These are phyloP conservation scores for Podilymbus podiceps DNA, from an alignment of 2,113 vertebrate genomes.

Conservation along the genomic window DNA sequence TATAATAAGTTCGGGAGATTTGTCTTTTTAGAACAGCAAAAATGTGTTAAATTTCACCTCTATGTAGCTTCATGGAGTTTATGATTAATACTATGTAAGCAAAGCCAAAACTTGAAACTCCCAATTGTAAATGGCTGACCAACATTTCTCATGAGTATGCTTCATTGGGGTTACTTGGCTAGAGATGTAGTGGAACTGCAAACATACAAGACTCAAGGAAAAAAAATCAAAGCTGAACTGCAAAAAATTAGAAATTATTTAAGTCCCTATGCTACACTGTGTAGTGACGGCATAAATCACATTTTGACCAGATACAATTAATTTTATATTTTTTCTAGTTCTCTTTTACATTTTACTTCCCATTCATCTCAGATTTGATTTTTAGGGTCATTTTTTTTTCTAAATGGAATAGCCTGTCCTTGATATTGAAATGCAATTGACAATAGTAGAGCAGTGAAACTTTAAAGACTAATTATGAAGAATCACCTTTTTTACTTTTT, in stretches of 20 bases:
- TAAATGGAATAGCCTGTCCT: constrained; percentile 21
- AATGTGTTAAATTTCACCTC: constrained; percentile 23
- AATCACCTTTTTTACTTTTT: constrained; percentile 21
- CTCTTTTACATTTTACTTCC: neutral
- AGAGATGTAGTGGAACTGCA: neutral
- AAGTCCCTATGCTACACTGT: neutral
- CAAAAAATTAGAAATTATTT: neutral
- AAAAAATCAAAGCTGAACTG: neutral
- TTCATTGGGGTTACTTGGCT: neutral
- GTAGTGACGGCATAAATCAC: constrained; percentile 36
- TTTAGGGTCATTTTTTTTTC: constrained; percentile 42
- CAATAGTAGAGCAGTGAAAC: neutral
- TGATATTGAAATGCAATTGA: constrained; percentile 46
- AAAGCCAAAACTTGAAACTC: neutral
- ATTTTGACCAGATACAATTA: constrained; percentile 30
- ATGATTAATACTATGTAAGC: neutral
- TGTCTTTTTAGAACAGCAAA: neutral
- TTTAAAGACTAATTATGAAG: constrained; percentile 40
- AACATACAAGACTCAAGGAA: neutral
- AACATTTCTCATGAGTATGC: neutral
- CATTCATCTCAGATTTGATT: constrained; percentile 46
- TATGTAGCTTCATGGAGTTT: neutral
- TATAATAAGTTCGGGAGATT: neutral
- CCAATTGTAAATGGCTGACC: neutral
- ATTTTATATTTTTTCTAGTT: constrained; percentile 10